Evolutionary conservation across 2,888 invertebrate species (phyloP), one percentile per base, ranked within the genome.

Genomic region (Asteroscopus sphinx): DNA sequence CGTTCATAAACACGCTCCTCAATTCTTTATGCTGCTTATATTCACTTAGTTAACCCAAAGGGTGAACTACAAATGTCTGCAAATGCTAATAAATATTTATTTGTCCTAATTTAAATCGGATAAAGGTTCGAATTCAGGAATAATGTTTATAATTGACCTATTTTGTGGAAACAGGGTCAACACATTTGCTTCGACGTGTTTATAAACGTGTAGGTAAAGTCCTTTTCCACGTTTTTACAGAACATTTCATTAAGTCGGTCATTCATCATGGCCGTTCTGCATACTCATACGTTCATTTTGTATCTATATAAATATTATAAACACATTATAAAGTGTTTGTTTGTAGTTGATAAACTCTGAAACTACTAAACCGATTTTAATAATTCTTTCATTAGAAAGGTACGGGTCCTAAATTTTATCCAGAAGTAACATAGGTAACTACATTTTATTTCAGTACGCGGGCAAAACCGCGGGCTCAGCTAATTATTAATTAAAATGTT

Each of bases 61-160:
- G 39, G 32, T 49, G 35, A 26, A 12, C 26, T 44, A 35, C 6
- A 35, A 61, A 46, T n/a, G 9, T 9, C 37, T 21, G 21, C 21
- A 21, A 21, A 21, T 3, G 21, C 21, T 17, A 49, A 47, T 53
- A 46, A 42, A 55, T 40, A 49, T 54, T 49, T 35, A 44, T 72
- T 41, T 41, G 17, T 35, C 15, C 17, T 21, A 53, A 57, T 42
- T 51, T 42, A 41, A 45, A 35, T 57, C 48, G 56, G 37, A 53
- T 52, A 46, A 53, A 47, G 47, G 51, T 26, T 52, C 45, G 51
- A 51, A 52, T 63, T 51, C 65, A 40, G 59, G 56, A 68, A 66
- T 62, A 65, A 72, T 75, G 73, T 76, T 76, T 72, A 68, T 76
- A 79, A 78, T 79, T 81, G 75, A 81, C 75, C 75, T 60, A 74